Conservation (phyloP, 2,113 vertebrate genomes). For the Pseudopodoces humilis region DNA sequence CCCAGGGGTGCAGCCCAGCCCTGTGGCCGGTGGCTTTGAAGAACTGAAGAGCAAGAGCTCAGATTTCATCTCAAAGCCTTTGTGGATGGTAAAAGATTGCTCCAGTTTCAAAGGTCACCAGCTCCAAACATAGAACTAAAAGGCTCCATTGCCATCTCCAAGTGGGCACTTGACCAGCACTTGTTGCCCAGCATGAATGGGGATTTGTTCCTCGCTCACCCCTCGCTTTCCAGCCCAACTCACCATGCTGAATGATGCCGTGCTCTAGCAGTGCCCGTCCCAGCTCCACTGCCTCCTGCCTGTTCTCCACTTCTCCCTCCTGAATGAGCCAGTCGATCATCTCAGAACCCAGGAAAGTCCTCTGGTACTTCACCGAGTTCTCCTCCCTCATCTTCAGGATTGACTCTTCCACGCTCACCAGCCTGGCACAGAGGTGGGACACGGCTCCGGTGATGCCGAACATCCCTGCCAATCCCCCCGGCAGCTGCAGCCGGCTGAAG, state of each 20-base stretch:
- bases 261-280: slow-evolving; percentile 80
- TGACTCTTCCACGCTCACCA: slow-evolving; percentile 75
- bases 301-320: slow-evolving; percentile 78
- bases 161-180: slow-evolving; percentile 57
- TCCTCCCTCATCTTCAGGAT: slow-evolving; percentile 82
- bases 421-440: slow-evolving; percentile 66
- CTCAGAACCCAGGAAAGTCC: slow-evolving; percentile 80
- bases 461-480: fast-evolving
- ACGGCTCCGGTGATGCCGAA: neutral
- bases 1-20: neutral
- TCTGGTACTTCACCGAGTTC: slow-evolving; percentile 78
- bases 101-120: slow-evolving; percentile 40
- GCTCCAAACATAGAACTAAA: slow-evolving; percentile 60
- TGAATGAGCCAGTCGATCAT: slow-evolving; percentile 85
- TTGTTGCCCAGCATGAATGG: slow-evolving; percentile 37
- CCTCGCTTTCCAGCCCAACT: neutral
- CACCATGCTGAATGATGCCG: slow-evolving; percentile 87
- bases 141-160: slow-evolving; percentile 7
- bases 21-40: neutral
- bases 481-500: neutral
- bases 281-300: slow-evolving; percentile 78
- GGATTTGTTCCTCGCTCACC: neutral
- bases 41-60: slow-evolving; percentile 11
- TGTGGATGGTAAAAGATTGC: neutral
- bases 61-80: slow-evolving; percentile 28